Evolutionary conservation across 2,888 invertebrate species (phyloP).

Genomic region (Cataglyphis cursor): DNA sequence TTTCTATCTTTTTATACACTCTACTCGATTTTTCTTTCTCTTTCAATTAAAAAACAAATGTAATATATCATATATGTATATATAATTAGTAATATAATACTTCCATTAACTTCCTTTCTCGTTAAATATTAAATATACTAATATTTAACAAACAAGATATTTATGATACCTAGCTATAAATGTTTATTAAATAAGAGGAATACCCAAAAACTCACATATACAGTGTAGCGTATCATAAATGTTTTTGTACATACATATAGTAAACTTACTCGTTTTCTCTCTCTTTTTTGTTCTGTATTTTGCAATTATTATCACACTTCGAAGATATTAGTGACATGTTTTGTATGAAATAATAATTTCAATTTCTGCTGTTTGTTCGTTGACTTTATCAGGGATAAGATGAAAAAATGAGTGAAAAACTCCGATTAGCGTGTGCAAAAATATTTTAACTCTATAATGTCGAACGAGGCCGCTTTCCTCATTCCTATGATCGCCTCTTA

Average conservation of each 20-base stretch:
- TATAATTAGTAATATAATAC: constrained; percentile 13
- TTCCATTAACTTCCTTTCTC: neutral
- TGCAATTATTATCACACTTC: neutral
- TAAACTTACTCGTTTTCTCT: neutral
- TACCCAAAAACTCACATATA: neutral
- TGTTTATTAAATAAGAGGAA: neutral
- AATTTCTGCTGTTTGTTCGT: neutral
- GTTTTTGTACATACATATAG: neutral
- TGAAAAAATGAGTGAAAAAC: constrained; percentile 35
- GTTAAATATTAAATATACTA: neutral
- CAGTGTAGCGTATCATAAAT: neutral
- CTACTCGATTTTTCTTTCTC: neutral
- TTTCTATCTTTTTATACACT: neutral
- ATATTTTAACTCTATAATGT: constrained; percentile 70
- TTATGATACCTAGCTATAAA: neutral
- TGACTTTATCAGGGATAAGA: constrained; percentile 52
- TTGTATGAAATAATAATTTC: neutral
- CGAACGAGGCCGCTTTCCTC: constrained; percentile 30
- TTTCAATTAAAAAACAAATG: neutral
- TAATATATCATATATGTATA: neutral
- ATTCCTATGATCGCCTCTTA: constrained; percentile 16
- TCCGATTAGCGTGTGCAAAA: constrained; percentile 52
- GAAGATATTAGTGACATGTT: neutral
- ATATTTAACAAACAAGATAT: neutral
- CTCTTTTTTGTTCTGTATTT: neutral